Percentiles rank a stretch among this genome's conserved stretches.
Conservation (phyloP, 2,113 vertebrate genomes). For the Pangasianodon gigas region DNA sequence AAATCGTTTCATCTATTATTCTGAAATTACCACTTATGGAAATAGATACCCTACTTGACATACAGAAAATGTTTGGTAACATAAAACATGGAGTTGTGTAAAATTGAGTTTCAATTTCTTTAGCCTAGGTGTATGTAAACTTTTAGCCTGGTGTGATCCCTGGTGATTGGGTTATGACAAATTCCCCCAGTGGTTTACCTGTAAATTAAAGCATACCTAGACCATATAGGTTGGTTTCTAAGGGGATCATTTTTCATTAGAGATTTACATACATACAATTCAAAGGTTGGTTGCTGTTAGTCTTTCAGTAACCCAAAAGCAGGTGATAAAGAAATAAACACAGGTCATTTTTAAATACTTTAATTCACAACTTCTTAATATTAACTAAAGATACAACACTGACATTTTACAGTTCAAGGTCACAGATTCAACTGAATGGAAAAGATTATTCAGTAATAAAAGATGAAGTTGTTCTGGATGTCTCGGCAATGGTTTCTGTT, state of each 20-base stretch:
- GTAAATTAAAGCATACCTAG: background rate
- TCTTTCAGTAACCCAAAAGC: background rate
- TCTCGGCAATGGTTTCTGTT: slow-evolving; percentile 7
- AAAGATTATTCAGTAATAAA: slow-evolving; percentile 17
- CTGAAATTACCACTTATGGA: too few species aligned
- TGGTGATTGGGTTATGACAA: background rate
- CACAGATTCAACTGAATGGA: slow-evolving; percentile 45
- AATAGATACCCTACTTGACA: too few species aligned
- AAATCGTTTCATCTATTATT: too few species aligned
- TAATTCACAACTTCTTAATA: slow-evolving; percentile 54
- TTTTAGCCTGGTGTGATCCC: background rate
- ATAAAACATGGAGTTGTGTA: too few species aligned
- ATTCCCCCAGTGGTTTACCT: background rate
- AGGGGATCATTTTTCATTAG: background rate
- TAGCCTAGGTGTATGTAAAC: too few species aligned
- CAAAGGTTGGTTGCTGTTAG: background rate
- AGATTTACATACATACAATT: background rate
- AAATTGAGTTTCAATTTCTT: too few species aligned
- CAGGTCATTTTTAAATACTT: slow-evolving; percentile 40
- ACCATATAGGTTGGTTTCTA: background rate
- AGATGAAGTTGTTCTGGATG: slow-evolving; percentile 15
- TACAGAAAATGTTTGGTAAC: too few species aligned
- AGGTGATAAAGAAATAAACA: slow-evolving; percentile 8
- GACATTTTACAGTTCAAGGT: slow-evolving; percentile 54
- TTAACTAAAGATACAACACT: slow-evolving; percentile 58